phyloP scores from a whole-genome alignment of 2,797 vertebrate species.

The Sebastes miniatus region DNA sequence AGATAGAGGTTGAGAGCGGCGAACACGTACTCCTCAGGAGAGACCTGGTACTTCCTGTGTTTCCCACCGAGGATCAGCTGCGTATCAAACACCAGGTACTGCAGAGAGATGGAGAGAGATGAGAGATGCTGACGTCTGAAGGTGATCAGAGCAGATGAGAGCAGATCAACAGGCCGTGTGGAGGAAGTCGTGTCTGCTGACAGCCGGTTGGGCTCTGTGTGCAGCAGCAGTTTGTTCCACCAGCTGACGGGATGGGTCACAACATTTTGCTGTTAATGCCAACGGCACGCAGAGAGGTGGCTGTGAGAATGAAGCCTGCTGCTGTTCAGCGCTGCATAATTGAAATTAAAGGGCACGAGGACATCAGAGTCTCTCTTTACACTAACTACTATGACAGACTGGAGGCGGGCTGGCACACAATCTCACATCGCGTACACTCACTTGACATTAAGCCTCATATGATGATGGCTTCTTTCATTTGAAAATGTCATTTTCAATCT shows the following conservation, averaged over 20 bases:
- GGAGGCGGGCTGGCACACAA: conserved; percentile 23
- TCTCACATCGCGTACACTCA: conserved; percentile 6
- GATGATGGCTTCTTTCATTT: conserved; percentile 35
- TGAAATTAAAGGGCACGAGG: conserved; percentile 71
- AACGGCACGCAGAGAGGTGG: conserved; percentile 60
- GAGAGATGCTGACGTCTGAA: background rate
- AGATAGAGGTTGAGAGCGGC: conserved; percentile 87
- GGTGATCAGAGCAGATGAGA: no score
- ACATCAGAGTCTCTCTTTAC: conserved; percentile 58
- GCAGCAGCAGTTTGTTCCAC: conserved; percentile 53
- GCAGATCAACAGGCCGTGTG: conserved; percentile 37
- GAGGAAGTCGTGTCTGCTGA: conserved; percentile 53
- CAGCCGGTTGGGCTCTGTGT: conserved; percentile 47
- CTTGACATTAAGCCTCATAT: conserved; percentile 50
- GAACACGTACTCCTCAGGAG: conserved; percentile 87
- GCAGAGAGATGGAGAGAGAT: conserved; percentile 49
- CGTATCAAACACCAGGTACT: conserved; percentile 88
- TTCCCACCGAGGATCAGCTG: conserved; percentile 85
- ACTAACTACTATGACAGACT: conserved; percentile 55
- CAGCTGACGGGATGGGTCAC: conserved; percentile 65
- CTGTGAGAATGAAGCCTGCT: conserved; percentile 67
- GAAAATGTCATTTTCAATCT: conserved; percentile 41
- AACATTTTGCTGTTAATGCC: conserved; percentile 72
- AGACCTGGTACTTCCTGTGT: conserved; percentile 76
- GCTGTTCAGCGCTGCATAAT: conserved; percentile 65